phyloP scores from a whole-genome alignment of 1,140 invertebrate species.

The Drosophila ficusphila region DNA sequence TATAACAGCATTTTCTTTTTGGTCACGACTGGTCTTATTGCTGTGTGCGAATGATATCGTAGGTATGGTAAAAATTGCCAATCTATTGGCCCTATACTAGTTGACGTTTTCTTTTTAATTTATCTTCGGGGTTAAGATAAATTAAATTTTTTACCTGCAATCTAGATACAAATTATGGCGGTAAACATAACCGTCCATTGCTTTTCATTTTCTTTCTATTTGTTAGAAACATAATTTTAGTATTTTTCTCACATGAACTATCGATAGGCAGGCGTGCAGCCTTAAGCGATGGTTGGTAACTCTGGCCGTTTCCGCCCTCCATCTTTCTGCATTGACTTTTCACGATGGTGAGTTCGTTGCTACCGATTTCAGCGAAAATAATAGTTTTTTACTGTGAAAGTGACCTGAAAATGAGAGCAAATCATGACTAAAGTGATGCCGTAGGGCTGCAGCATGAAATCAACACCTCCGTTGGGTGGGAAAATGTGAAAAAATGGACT shows the following conservation, averaged over 20 bases:
- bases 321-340: constrained; percentile 84
- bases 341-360: constrained; percentile 82
- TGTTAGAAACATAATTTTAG: background rate
- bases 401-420: constrained; percentile 2
- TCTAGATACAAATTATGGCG: no score
- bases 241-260: constrained; percentile 14
- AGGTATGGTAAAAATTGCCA: no score
- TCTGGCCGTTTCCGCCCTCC: constrained; percentile 81
- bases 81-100: no score
- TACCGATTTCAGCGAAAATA: constrained; percentile 47
- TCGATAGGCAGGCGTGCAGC: constrained; percentile 45
- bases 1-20: background rate
- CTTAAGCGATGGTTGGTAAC: constrained; percentile 52
- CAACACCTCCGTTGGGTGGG: background rate
- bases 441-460: constrained; percentile 20
- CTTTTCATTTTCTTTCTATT: background rate
- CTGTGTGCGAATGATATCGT: no score
- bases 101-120: no score
- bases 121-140: no score
- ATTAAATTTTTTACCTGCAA: no score
- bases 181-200: no score
- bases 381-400: constrained; percentile 43
- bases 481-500: constrained; percentile 23
- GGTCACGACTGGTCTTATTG: no score
- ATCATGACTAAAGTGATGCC: constrained; percentile 6